Evolutionary conservation across 2,113 vertebrate species (phyloP).

Genomic region (Heliornis fulica): DNA sequence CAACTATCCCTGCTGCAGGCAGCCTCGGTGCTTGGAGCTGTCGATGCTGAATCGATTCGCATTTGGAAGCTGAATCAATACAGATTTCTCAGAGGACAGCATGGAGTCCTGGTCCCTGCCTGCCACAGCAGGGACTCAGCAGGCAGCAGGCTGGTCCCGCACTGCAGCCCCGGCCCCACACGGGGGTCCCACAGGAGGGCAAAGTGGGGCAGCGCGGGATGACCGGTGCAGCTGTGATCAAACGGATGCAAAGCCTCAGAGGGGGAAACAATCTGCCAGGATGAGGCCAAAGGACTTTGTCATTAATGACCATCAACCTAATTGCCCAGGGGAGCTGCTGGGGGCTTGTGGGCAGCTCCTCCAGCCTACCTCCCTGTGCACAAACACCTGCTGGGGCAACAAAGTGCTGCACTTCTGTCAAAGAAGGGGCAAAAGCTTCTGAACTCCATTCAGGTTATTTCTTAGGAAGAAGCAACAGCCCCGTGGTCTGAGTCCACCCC

Average conservation of each 20-base stretch:
- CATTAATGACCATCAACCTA: neutral
- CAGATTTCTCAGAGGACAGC: neutral
- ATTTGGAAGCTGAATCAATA: neutral
- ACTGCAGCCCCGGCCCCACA: accelerated
- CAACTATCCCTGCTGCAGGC: neutral
- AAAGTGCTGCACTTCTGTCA: neutral
- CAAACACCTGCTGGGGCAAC: too few relatives aligned
- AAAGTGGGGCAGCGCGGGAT: neutral
- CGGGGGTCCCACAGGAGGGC: neutral
- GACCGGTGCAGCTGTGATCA: neutral
- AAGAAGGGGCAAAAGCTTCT: neutral
- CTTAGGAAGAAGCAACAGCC: neutral
- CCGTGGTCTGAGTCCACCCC: neutral
- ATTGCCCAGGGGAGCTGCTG: neutral
- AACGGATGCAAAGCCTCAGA: neutral
- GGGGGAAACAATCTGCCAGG: neutral
- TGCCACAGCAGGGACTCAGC: neutral
- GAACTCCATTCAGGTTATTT: neutral
- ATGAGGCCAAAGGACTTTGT: neutral
- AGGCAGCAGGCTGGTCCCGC: neutral
- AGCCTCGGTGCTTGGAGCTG: neutral
- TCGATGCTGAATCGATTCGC: neutral
- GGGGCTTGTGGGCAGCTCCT: neutral
- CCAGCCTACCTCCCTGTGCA: neutral
- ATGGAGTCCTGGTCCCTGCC: neutral